phyloP scores from a whole-genome alignment of 2,113 vertebrate species.

The Eulemur macaco region DNA sequence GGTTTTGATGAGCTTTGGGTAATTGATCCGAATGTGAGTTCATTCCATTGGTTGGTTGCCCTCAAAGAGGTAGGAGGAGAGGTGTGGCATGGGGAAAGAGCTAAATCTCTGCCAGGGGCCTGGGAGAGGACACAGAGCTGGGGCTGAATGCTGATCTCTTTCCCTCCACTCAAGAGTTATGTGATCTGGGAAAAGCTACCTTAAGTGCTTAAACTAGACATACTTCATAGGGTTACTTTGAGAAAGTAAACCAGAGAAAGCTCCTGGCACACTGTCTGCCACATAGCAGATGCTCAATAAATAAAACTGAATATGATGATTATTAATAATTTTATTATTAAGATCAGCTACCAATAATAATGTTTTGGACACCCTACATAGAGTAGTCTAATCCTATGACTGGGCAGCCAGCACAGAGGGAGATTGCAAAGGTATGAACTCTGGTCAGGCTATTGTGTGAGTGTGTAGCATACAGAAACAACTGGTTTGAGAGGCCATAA shows the following conservation, averaged over 20 bases:
- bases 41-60: background rate
- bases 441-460: background rate
- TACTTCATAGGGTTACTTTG: background rate
- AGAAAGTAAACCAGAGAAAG: background rate
- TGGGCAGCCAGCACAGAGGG: background rate
- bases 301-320: background rate
- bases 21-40: background rate
- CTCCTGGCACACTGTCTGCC: background rate
- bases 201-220: background rate
- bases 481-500: background rate
- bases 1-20: background rate
- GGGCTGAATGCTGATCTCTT: background rate
- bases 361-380: background rate
- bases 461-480: background rate
- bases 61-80: background rate
- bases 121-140: background rate
- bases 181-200: background rate
- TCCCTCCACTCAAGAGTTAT: background rate
- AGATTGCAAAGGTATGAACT: background rate
- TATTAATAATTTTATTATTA: background rate
- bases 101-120: background rate
- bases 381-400: background rate
- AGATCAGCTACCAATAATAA: background rate
- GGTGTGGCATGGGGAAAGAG: rapidly evolving
- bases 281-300: background rate